Base-by-base conservation (phyloP, 1,140 invertebrate species). In the Arctopsyche grandis region DNA sequence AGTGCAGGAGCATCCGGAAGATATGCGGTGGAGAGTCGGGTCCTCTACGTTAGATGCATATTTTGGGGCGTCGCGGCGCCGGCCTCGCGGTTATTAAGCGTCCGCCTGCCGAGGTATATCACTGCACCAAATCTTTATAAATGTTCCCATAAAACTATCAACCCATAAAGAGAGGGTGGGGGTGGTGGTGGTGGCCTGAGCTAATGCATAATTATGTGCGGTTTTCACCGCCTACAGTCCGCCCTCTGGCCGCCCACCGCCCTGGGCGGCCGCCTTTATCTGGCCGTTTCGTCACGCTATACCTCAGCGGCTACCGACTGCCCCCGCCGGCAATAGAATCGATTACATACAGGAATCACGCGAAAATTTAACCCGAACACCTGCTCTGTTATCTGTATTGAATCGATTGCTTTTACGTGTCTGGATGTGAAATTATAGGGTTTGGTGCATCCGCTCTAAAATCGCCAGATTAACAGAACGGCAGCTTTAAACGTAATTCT, bases 71-170 rank as follows among this genome's bases (percentile, higher is more conserved):
- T 44, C 56, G 77, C 44, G 46, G 43, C 77, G 70, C 66, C 63
- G 16, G 48, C 26, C n/a, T 29, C 56, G 69, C 26, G 60, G 71
- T 79, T 79, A 79, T 79, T 79, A 79, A 76, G 73, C 71, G 63
- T 46, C 26, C 78, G 66, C 77, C 16, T 70, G 43, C 44, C 26
- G 38, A 43, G 66, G 38, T 79, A 79, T 82, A 79, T 82, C 80
- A 82, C 78, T 82, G 78, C 80, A 60, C 80, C 75, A 82, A 82
- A 82, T 82, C 80, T 82, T 82, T 82, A 79, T 82, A 82, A 82
- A 82, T 82, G 80, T 76, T 78, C 69, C 80, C 80, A 82, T 82
- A 82, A 82, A 82, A 82, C 80, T 82, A 82, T 82, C 80, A 82
- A 77, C 80, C 77, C 80, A 78, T 82, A 79, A 79, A 82, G 80